A percentile compares a stretch with the other conserved stretches of the same genome.
Conservation (phyloP, 1,140 invertebrate species). For the Plutomurus gul region DNA sequence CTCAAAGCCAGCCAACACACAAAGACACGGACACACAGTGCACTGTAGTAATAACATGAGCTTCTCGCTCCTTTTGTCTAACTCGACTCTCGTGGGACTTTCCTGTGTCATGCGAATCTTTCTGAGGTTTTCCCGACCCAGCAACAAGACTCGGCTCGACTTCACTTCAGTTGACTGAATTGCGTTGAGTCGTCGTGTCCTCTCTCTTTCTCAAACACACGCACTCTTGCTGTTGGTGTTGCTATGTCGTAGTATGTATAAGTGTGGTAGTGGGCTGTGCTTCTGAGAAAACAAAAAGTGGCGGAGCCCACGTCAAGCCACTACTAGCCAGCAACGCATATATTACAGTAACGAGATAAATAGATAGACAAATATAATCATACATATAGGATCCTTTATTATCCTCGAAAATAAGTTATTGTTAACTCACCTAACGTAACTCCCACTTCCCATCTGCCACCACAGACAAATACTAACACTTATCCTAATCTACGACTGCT, state of each 20-base stretch:
- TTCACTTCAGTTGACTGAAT: too few relatives aligned
- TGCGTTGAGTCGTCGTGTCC: not conserved
- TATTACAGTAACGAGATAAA: not conserved
- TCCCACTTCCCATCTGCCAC: constrained; percentile 11
- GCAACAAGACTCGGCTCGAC: not conserved
- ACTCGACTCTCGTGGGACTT: constrained; percentile 19
- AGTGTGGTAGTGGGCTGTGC: too few relatives aligned
- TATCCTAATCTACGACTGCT: not conserved
- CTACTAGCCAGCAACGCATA: too few relatives aligned
- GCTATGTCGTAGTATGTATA: too few relatives aligned
- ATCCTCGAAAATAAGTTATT: not conserved
- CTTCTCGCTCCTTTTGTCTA: constrained; percentile 10
- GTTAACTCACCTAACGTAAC: not conserved
- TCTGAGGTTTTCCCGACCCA: constrained; percentile 8
- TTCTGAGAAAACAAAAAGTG: too few relatives aligned
- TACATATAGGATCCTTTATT: not conserved
- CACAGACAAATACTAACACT: not conserved
- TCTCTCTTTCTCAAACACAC: too few relatives aligned
- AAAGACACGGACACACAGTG: not conserved
- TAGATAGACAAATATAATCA: not conserved
- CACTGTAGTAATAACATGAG: not conserved
- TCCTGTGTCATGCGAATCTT: not conserved
- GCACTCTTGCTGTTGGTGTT: too few relatives aligned
- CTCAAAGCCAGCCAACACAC: not conserved
- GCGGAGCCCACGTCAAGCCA: too few relatives aligned